phyloP scores from a whole-genome alignment of 1,140 invertebrate species.

The Doryteuthis pealeii region DNA sequence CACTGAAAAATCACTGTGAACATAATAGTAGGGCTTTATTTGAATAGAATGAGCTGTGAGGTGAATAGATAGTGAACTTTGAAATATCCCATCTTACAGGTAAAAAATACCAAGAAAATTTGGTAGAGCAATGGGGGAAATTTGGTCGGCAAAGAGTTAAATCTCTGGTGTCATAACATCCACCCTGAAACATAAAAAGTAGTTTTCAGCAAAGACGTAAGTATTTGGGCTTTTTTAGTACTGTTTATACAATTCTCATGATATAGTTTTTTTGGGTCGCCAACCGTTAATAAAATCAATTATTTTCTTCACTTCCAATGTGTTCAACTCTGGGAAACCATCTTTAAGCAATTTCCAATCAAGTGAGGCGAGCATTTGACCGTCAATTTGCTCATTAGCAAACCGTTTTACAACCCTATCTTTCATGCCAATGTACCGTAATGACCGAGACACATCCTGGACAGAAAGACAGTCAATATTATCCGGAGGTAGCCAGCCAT shows the following conservation, averaged over 20 bases:
- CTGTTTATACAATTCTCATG: background rate
- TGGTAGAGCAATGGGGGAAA: no score
- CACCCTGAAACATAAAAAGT: no score
- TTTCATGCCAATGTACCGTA: conserved; percentile 57
- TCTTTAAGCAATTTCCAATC: conserved; percentile 51
- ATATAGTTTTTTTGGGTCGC: conserved; percentile 47
- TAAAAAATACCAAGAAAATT: no score
- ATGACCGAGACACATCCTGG: conserved; percentile 47
- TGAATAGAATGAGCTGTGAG: no score
- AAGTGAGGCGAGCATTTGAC: conserved; percentile 46
- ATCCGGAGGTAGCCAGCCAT: conserved; percentile 48
- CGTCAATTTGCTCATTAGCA: conserved; percentile 55
- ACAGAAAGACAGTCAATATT: conserved; percentile 43
- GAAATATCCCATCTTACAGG: no score
- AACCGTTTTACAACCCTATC: conserved; percentile 50
- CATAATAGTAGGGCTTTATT: no score
- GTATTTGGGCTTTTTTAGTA: no score
- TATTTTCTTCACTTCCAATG: conserved; percentile 54
- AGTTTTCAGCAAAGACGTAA: no score
- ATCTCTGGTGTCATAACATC: no score
- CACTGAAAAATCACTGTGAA: no score
- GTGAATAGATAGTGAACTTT: no score
- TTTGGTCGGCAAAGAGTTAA: no score
- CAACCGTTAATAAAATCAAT: conserved; percentile 55
- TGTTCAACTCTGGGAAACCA: conserved; percentile 55